Evolutionary conservation across 1,140 invertebrate species (phyloP).

Genomic region (Philotrypesis tridentata): DNA sequence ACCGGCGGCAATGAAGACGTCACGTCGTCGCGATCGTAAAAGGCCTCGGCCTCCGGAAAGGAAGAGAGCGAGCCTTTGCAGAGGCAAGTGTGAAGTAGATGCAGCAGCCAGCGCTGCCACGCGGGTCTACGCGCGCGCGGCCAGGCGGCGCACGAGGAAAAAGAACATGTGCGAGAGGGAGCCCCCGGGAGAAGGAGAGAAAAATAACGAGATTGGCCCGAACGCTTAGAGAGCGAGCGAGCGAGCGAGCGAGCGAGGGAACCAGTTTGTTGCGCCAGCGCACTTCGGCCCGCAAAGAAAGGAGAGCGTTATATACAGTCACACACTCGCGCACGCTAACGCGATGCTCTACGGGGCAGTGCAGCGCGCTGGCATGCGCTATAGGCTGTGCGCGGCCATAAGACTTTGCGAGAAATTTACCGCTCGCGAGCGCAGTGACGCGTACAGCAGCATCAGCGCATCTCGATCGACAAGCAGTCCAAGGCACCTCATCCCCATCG

Average conservation of each 20-base stretch:
- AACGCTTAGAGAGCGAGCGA: conserved; percentile 39
- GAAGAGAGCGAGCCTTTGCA: conserved; percentile 1
- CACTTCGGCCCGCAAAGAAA: conserved; percentile 38
- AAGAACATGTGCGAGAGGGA: background rate
- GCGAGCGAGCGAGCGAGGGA: conserved; percentile 33
- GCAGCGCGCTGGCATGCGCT: conserved; percentile 62
- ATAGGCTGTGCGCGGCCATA: conserved; percentile 60
- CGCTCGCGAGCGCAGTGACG: conserved; percentile 59
- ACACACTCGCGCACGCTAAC: too few relatives aligned
- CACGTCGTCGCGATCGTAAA: conserved; percentile 31
- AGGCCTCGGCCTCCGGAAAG: background rate
- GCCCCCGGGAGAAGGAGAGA: conserved; percentile 1
- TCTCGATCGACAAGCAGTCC: conserved; percentile 28
- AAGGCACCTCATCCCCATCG: background rate
- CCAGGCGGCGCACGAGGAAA: background rate
- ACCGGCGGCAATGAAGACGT: conserved; percentile 39
- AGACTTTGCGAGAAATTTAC: conserved; percentile 65
- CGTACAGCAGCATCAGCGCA: too few relatives aligned
- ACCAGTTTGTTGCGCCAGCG: conserved; percentile 58
- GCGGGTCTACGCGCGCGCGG: too few relatives aligned
- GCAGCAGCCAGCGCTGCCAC: conserved; percentile 7
- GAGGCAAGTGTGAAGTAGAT: conserved; percentile 23
- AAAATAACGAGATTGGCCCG: conserved; percentile 34
- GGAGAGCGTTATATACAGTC: conserved; percentile 49
- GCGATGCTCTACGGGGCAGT: conserved; percentile 54